Evolutionary conservation across 1,140 invertebrate species (phyloP).

Genomic region (Grapholita molesta): DNA sequence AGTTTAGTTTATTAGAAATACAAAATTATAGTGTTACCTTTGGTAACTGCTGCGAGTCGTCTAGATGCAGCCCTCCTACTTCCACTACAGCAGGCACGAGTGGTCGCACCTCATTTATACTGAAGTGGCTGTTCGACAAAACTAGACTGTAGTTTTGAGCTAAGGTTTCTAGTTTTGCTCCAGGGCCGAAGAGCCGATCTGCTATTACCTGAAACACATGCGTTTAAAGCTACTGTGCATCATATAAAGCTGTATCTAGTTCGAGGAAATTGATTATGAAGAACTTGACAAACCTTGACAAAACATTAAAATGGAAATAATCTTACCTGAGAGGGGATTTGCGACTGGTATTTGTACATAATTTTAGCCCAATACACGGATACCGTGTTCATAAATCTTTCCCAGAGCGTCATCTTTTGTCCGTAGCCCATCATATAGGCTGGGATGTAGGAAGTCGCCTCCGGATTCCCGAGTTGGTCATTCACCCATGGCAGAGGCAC

Average conservation of each 20-base stretch:
- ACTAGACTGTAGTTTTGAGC: constrained; percentile 80
- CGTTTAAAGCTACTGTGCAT: too few species aligned
- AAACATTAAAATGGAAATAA: background rate
- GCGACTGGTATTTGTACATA: constrained; percentile 59
- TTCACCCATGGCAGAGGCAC: constrained; percentile 81
- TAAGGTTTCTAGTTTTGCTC: constrained; percentile 75
- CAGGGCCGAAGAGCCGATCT: constrained; percentile 67
- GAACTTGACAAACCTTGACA: background rate
- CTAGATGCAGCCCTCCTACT: constrained; percentile 79
- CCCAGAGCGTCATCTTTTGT: constrained; percentile 79
- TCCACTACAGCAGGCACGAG: constrained; percentile 79
- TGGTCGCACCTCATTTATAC: constrained; percentile 80
- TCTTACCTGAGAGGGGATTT: constrained; percentile 63
- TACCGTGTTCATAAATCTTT: constrained; percentile 79
- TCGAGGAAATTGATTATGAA: background rate
- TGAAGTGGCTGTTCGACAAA: constrained; percentile 81
- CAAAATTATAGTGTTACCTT: constrained; percentile 39
- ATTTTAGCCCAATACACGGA: constrained; percentile 58
- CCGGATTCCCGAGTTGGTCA: constrained; percentile 80
- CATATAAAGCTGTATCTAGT: too few species aligned
- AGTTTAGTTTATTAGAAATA: background rate
- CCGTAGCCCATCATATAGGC: constrained; percentile 77
- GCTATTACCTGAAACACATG: constrained; percentile 50
- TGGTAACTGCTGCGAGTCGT: constrained; percentile 56
- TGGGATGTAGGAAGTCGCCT: constrained; percentile 80